Conservation (phyloP, 2,888 invertebrate genomes). For the Endotricha flammealis region DNA sequence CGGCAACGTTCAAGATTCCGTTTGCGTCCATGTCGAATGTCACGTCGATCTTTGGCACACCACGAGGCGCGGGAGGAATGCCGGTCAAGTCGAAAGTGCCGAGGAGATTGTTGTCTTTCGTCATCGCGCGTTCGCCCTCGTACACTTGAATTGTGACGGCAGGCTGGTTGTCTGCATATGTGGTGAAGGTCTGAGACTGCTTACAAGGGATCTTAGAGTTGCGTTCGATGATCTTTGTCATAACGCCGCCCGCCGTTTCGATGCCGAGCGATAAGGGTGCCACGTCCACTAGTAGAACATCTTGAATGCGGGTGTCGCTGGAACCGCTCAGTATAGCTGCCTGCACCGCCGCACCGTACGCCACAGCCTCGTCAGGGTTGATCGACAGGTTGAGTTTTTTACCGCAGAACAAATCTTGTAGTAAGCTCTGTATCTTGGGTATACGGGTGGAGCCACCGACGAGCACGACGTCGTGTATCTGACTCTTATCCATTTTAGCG, state of each 20-base stretch:
- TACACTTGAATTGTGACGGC: conserved; percentile 82
- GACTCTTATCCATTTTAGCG: conserved; percentile 83
- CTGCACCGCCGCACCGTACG: conserved; percentile 83
- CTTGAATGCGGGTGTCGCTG: conserved; percentile 83
- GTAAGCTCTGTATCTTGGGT: conserved; percentile 83
- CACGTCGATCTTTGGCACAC: conserved; percentile 79
- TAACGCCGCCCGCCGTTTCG: conserved; percentile 85
- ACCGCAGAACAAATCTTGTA: conserved; percentile 83
- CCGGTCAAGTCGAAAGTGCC: conserved; percentile 78
- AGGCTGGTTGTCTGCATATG: conserved; percentile 85
- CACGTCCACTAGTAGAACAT: conserved; percentile 71
- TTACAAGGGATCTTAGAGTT: conserved; percentile 81
- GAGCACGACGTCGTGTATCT: conserved; percentile 84
- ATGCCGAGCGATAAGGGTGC: conserved; percentile 80
- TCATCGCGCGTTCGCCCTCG: conserved; percentile 85
- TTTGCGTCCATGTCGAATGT: conserved; percentile 84
- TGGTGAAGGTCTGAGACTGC: conserved; percentile 82
- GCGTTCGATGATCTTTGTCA: conserved; percentile 83
- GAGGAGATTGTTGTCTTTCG: conserved; percentile 81
- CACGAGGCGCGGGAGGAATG: conserved; percentile 79
- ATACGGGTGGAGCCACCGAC: conserved; percentile 87
- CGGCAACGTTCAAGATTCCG: conserved; percentile 86
- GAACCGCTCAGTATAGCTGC: conserved; percentile 82
- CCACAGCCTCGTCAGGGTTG: conserved; percentile 86
- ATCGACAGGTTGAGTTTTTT: conserved; percentile 82